Conservation (phyloP, 30 jellyfish, hydroid and myxozoan genomes). For the Hydractinia symbiolongicarpus region DNA sequence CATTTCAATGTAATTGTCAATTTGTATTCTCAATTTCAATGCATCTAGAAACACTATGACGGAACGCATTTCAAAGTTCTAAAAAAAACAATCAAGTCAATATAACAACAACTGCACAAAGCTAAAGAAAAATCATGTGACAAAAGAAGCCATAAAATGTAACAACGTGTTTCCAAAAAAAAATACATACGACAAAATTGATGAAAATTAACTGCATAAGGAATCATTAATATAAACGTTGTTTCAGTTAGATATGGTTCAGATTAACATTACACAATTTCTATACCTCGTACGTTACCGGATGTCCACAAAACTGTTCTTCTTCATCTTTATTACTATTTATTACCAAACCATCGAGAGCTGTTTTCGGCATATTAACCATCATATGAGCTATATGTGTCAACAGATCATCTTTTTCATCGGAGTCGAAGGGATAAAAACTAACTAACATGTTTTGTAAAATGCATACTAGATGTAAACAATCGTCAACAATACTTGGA, state of each 20-base stretch:
- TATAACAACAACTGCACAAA: not conserved
- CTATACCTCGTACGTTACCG: too few species aligned
- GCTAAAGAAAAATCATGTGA: not conserved
- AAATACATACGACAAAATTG: not conserved
- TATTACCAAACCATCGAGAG: conserved; percentile 19
- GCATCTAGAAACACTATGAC: conserved; percentile 13
- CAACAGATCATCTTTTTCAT: conserved; percentile 25
- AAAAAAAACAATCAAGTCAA: not conserved
- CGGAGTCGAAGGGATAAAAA: not conserved
- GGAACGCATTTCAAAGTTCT: conserved; percentile 25
- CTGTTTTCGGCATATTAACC: conserved; percentile 56
- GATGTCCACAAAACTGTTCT: too few species aligned
- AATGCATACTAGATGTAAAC: conserved; percentile 10
- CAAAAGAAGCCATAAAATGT: not conserved
- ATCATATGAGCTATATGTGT: conserved; percentile 51
- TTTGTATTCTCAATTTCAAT: conserved; percentile 11
- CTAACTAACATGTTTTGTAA: conserved; percentile 19
- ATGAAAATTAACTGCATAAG: too few species aligned
- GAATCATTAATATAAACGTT: too few species aligned
- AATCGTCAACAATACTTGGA: conserved; percentile 17
- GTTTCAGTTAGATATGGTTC: too few species aligned
- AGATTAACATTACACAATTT: too few species aligned
- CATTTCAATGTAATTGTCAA: conserved; percentile 28
- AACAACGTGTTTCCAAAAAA: not conserved
- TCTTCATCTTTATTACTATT: too few species aligned